Conservation (phyloP, 2,797 vertebrate genomes). For the Fistularia tabacaria region DNA sequence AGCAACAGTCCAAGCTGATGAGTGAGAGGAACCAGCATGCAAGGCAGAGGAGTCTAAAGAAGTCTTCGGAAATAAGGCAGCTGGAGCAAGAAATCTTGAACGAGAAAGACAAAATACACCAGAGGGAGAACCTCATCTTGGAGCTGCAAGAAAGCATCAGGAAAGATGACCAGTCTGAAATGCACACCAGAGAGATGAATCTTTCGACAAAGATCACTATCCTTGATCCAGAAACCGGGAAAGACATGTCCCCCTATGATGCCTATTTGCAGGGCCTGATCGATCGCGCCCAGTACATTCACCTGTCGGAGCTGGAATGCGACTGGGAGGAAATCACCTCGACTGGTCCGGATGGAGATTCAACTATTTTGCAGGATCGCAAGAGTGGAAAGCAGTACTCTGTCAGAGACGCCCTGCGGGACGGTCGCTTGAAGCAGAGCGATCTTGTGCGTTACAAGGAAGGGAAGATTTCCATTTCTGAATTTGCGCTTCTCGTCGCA, state of each 20-base stretch:
- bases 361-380: constrained; percentile 84
- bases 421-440: constrained; percentile 83
- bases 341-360: constrained; percentile 79
- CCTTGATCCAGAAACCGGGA: constrained; percentile 90
- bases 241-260: constrained; percentile 90
- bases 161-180: constrained; percentile 82
- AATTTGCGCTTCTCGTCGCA: constrained; percentile 90
- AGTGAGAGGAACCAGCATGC: constrained; percentile 78
- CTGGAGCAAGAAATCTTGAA: constrained; percentile 84
- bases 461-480: constrained; percentile 85
- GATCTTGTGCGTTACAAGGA: constrained; percentile 82
- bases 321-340: constrained; percentile 94
- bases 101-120: constrained; percentile 86
- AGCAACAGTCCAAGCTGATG: constrained; percentile 81
- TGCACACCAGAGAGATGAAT: constrained; percentile 87
- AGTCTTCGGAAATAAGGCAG: constrained; percentile 74
- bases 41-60: constrained; percentile 80
- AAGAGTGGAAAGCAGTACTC: constrained; percentile 92
- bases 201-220: constrained; percentile 92
- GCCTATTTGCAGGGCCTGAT: constrained; percentile 88
- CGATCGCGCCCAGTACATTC: constrained; percentile 86
- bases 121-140: constrained; percentile 77
- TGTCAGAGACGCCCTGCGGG: constrained; percentile 79
- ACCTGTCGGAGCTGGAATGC: constrained; percentile 89
- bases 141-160: constrained; percentile 76